Evolutionary conservation across 1,140 invertebrate genomes (phyloP).

Genomic region (Olivierus martensii): DNA sequence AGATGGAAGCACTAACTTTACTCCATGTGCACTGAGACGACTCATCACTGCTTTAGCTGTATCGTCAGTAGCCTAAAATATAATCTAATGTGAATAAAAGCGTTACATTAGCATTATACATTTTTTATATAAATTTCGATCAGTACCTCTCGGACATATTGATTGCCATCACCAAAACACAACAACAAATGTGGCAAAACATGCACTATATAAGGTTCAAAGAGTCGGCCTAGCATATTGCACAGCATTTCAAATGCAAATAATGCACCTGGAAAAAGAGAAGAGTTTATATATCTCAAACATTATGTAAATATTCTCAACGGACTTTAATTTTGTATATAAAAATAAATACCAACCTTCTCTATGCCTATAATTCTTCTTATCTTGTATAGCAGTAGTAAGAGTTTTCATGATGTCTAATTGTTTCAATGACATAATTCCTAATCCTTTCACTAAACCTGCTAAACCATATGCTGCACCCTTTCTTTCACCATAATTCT

Average conservation of each 20-base stretch:
- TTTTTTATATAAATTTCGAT: not conserved
- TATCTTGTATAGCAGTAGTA: conserved; percentile 89
- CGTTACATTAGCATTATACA: no score
- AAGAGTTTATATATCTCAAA: not conserved
- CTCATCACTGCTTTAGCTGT: conserved; percentile 94
- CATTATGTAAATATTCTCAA: not conserved
- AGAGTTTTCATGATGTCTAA: conserved; percentile 89
- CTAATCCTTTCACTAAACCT: conserved; percentile 77
- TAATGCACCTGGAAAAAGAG: conserved; percentile 53
- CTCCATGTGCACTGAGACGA: conserved; percentile 88
- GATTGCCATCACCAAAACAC: conserved; percentile 90
- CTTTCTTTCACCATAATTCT: conserved; percentile 92
- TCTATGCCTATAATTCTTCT: conserved; percentile 82
- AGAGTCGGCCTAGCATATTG: conserved; percentile 82
- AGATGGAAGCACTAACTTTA: conserved; percentile 84
- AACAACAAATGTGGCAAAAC: conserved; percentile 86
- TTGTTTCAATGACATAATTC: conserved; percentile 88
- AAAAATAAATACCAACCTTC: conserved; percentile 48
- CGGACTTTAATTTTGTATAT: no score
- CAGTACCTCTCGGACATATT: conserved; percentile 40
- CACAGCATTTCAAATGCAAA: conserved; percentile 98
- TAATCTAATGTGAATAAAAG: conserved; percentile 24
- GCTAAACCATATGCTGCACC: conserved; percentile 40
- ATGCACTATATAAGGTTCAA: conserved; percentile 97
- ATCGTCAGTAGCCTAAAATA: conserved; percentile 70